phyloP scores from a whole-genome alignment of 2,797 vertebrate species.

The Sebastes oblongus region DNA sequence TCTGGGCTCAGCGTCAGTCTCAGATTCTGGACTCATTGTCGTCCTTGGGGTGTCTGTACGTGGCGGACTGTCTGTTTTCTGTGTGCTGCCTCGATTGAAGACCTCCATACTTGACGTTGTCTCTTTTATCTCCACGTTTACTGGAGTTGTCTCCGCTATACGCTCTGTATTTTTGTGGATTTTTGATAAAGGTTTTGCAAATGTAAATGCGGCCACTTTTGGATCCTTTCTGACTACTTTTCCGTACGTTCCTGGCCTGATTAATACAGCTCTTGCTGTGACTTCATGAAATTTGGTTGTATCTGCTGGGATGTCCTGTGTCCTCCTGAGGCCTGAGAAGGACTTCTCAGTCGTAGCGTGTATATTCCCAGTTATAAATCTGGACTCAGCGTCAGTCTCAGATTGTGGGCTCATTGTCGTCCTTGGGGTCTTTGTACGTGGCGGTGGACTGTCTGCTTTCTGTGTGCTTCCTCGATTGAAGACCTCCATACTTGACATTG shows the following conservation, averaged over 20 bases:
- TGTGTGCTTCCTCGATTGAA: background rate
- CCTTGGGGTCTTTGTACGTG: background rate
- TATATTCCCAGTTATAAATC: background rate
- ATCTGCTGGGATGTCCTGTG: background rate
- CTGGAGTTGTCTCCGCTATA: background rate
- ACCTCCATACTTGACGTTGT: background rate
- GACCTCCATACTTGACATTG: background rate
- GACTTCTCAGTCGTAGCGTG: background rate
- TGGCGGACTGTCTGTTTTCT: too few species aligned
- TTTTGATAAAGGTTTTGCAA: background rate
- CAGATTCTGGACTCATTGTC: too few species aligned
- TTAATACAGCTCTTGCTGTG: background rate
- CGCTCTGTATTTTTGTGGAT: background rate
- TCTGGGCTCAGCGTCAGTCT: too few species aligned
- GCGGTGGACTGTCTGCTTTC: background rate
- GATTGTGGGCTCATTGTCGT: background rate
- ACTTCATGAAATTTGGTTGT: background rate
- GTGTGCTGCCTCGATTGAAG: too few species aligned
- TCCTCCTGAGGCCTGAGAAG: conserved; percentile 51
- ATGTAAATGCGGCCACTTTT: background rate
- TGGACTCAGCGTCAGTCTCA: background rate
- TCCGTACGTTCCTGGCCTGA: background rate
- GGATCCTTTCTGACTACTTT: background rate
- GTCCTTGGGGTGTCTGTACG: too few species aligned
- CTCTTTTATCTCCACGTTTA: background rate